A percentile compares a stretch with the other conserved stretches of the same genome.
These are phyloP conservation scores for Apostichopus parvimensis DNA, from an alignment of 35 echinoderm and acorn worm genomes.

Conservation along the genomic window DNA sequence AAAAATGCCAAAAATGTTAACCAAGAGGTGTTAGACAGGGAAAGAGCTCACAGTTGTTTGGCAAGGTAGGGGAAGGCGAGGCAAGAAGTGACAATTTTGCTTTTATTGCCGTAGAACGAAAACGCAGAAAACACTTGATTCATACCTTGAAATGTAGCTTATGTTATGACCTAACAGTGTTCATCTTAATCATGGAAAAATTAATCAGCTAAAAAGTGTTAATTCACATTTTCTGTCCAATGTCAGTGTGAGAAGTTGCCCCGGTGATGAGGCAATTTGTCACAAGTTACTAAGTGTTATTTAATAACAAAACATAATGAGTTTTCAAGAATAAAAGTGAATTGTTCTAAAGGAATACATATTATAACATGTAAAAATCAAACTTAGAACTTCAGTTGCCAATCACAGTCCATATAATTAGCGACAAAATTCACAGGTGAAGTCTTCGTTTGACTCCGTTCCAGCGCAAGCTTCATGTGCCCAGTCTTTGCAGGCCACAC, in stretches of 20 bases:
- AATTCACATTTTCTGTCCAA: background rate
- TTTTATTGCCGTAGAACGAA: background rate
- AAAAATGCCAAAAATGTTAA: no score
- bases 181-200: background rate
- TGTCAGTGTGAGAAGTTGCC: background rate
- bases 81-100: background rate
- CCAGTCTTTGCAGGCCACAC: background rate
- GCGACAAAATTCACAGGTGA: slow-evolving; percentile 14
- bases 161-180: background rate
- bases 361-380: background rate
- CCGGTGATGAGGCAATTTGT: background rate
- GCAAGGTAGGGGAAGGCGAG: background rate
- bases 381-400: background rate
- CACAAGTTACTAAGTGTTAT: background rate
- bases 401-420: background rate
- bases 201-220: background rate
- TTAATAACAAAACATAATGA: background rate
- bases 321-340: background rate
- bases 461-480: background rate
- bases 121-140: background rate
- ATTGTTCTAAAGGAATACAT: background rate
- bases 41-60: no score
- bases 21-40: no score
- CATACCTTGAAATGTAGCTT: background rate
- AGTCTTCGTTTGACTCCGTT: background rate